These are phyloP conservation scores for Heliocidaris tuberculata DNA, from an alignment of 35 echinoderm and acorn worm species.

Conservation along the genomic window DNA sequence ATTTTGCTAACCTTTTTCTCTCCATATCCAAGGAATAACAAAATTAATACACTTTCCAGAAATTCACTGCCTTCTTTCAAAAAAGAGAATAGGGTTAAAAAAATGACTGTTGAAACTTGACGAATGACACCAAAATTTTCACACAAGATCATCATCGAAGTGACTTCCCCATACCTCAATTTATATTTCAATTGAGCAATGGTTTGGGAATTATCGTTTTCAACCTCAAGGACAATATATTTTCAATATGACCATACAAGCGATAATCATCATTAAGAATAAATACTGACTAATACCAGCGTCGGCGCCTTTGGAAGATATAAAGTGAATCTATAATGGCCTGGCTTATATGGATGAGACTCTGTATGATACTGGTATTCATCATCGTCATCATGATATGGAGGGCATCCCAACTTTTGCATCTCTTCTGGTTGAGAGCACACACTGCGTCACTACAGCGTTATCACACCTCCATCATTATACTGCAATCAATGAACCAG, in stretches of 20 bases:
- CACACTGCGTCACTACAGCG: neutral
- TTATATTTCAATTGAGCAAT: neutral
- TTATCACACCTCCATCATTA: neutral
- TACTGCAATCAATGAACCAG: slow-evolving; percentile 3
- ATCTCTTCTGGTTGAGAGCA: neutral
- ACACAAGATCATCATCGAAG: too few species aligned
- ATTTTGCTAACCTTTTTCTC: neutral
- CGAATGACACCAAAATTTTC: too few species aligned
- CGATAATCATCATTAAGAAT: neutral
- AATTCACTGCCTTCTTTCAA: neutral
- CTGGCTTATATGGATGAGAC: neutral
- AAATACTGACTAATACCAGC: neutral
- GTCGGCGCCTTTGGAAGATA: neutral
- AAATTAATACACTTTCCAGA: neutral
- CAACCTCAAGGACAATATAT: neutral
- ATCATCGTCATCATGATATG: neutral
- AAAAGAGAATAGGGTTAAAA: neutral
- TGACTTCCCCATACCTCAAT: neutral
- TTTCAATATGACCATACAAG: neutral
- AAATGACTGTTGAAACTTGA: neutral
- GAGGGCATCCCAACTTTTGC: neutral
- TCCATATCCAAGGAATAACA: neutral
- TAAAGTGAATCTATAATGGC: neutral
- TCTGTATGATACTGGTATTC: neutral
- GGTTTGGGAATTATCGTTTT: neutral